phyloP scores from a whole-genome alignment of 2,888 invertebrate species.

The Therioaphis trifolii region DNA sequence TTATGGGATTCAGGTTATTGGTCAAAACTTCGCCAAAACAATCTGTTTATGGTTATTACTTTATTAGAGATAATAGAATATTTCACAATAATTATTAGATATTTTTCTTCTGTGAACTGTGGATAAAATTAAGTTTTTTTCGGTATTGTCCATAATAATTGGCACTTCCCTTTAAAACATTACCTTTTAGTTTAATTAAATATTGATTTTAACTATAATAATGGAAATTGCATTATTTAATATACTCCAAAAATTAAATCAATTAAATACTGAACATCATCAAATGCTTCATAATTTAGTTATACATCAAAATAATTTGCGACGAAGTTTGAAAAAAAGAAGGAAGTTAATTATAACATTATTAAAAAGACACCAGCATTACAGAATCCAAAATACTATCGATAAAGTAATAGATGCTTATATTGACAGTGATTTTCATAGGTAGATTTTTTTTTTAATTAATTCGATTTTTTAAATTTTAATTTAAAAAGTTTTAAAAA shows the following conservation, averaged over 20 bases:
- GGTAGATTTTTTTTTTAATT: not conserved
- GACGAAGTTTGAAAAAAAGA: constrained; percentile 1
- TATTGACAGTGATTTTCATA: not conserved
- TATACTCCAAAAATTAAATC: not conserved
- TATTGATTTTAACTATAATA: too few relatives aligned
- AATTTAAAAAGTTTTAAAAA: not conserved
- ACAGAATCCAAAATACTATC: not conserved
- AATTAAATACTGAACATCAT: constrained; percentile 8
- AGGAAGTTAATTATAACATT: not conserved
- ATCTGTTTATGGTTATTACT: too few relatives aligned
- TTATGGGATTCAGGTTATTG: too few relatives aligned
- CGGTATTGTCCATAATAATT: too few relatives aligned
- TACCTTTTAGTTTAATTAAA: too few relatives aligned
- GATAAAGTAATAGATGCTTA: not conserved
- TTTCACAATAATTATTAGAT: too few relatives aligned
- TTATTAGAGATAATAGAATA: too few relatives aligned
- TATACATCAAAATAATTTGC: not conserved
- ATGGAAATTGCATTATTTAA: constrained; percentile 11
- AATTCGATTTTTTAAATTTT: not conserved
- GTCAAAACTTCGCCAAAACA: too few relatives aligned
- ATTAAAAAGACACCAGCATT: not conserved
- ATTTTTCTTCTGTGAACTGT: too few relatives aligned
- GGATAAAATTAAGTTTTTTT: too few relatives aligned
- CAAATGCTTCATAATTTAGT: not conserved
- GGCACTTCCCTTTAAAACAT: too few relatives aligned